These are phyloP conservation scores for Globodera ellingtonae DNA, from an alignment of 1,140 invertebrate genomes.

Conservation along the genomic window DNA sequence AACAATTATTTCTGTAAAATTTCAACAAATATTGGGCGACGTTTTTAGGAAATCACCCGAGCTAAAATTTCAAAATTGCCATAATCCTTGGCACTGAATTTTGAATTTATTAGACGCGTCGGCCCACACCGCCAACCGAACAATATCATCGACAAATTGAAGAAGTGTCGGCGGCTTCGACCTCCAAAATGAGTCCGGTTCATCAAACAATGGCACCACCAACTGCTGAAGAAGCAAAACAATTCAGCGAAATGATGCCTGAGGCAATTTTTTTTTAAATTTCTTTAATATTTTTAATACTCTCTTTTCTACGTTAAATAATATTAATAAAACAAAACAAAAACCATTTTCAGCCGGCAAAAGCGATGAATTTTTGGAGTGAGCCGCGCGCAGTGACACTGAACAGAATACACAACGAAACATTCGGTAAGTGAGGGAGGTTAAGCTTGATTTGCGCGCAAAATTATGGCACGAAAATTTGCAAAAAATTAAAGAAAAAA, in stretches of 20 bases:
- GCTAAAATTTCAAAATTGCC: too few species aligned
- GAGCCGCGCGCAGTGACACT: constrained; percentile 77
- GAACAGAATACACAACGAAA: constrained; percentile 73
- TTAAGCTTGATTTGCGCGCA: background rate
- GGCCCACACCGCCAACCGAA: too few species aligned
- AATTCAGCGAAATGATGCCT: background rate
- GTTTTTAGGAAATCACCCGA: too few species aligned
- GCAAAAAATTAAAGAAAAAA: background rate
- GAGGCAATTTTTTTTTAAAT: background rate
- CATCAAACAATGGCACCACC: background rate
- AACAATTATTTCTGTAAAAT: too few species aligned
- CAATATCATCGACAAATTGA: background rate
- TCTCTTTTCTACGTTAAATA: too few species aligned
- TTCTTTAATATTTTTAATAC: background rate
- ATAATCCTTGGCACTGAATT: too few species aligned
- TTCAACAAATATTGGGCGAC: too few species aligned
- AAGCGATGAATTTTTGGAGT: constrained; percentile 79
- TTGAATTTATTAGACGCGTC: background rate
- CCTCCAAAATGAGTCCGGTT: background rate
- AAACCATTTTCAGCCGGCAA: background rate
- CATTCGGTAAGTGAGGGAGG: constrained; percentile 49
- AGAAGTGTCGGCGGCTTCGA: background rate
- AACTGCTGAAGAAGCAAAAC: constrained; percentile 3
- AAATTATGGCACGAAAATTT: background rate
- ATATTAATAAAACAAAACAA: background rate